Evolutionary conservation across 2,797 vertebrate species (phyloP).

Genomic region (Echiichthys vipera): DNA sequence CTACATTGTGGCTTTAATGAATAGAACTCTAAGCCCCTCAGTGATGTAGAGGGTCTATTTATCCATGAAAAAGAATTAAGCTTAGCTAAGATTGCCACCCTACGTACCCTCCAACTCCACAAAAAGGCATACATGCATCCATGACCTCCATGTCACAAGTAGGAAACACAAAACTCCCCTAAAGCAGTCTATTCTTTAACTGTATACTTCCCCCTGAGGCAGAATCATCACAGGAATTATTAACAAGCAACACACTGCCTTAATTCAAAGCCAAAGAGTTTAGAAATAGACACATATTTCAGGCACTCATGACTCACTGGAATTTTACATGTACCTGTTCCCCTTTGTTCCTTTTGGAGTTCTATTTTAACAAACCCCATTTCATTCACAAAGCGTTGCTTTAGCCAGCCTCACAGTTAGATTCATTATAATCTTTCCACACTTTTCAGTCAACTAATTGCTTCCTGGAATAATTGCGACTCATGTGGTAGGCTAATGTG

Average conservation of each 20-base stretch:
- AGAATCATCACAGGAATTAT: constrained; percentile 51
- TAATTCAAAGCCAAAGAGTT: constrained; percentile 39
- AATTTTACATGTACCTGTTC: constrained; percentile 53
- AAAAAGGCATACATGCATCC: constrained; percentile 1
- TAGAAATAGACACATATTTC: constrained; percentile 53
- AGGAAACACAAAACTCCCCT: constrained; percentile 37
- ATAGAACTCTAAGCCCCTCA: neutral
- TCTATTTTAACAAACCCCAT: neutral
- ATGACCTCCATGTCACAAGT: constrained; percentile 12
- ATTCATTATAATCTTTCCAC: neutral
- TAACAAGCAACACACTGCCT: constrained; percentile 34
- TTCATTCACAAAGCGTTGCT: constrained; percentile 33
- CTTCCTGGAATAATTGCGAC: neutral
- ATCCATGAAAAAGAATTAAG: neutral
- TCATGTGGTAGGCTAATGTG: neutral
- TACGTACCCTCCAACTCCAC: neutral
- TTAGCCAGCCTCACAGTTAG: neutral
- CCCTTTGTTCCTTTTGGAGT: constrained; percentile 32
- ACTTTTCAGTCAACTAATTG: neutral
- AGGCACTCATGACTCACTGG: constrained; percentile 54
- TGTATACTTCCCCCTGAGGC: constrained; percentile 12
- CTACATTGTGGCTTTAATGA: neutral
- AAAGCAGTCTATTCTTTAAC: constrained; percentile 27
- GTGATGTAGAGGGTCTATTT: neutral
- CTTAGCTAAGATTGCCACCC: neutral